These are phyloP conservation scores for Cossypha polioptera DNA, from an alignment of 2,797 vertebrate species.

Conservation along the genomic window DNA sequence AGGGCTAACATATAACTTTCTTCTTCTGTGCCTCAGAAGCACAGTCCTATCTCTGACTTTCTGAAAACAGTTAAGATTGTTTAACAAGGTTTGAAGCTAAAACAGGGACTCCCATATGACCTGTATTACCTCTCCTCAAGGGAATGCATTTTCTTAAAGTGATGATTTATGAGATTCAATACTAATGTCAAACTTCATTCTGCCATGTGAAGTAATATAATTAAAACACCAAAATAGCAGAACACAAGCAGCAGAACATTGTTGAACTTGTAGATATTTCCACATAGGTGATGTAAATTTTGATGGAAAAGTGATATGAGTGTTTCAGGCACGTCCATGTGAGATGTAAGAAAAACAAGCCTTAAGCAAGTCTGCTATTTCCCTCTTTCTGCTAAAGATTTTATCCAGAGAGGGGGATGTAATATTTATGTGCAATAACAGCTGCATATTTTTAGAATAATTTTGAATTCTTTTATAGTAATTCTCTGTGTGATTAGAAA, in stretches of 20 bases:
- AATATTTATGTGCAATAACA: neutral
- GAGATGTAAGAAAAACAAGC: neutral
- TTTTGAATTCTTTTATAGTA: neutral
- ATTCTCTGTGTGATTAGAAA: slow-evolving; percentile 16
- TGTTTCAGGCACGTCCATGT: neutral
- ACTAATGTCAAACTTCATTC: neutral
- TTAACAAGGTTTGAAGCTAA: neutral
- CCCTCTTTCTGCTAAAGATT: neutral
- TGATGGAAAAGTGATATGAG: neutral
- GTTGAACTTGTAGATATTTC: slow-evolving; percentile 15
- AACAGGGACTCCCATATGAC: neutral
- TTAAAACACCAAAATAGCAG: neutral
- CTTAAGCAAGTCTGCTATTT: neutral
- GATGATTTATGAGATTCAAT: neutral
- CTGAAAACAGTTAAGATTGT: neutral
- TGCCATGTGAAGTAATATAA: neutral
- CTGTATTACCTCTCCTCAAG: neutral
- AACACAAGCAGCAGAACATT: neutral
- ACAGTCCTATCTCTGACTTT: neutral
- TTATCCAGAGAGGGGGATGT: neutral
- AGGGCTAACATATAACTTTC: neutral
- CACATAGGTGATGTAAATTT: neutral
- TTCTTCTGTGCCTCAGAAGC: neutral
- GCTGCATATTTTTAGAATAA: slow-evolving; percentile 7
- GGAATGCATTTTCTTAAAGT: neutral